Evolutionary conservation across 2,888 invertebrate genomes (phyloP).

Genomic region (Asteroscopus sphinx): DNA sequence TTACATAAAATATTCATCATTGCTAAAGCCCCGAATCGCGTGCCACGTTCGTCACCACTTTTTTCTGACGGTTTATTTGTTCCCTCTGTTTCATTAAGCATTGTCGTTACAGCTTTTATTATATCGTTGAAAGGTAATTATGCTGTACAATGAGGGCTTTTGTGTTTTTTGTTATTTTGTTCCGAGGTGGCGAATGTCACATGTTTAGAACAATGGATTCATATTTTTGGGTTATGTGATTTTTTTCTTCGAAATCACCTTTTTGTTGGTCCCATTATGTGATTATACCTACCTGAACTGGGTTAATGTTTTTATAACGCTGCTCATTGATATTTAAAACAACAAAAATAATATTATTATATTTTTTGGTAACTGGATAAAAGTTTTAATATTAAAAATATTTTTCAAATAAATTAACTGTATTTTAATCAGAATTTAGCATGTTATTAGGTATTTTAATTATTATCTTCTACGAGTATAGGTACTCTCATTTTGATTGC

Average conservation of each 20-base stretch:
- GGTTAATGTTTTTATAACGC: constrained; percentile 19
- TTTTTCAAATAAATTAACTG: too few species aligned
- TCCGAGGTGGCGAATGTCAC: constrained; percentile 46
- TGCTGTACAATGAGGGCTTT: constrained; percentile 60
- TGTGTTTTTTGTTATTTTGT: constrained; percentile 60
- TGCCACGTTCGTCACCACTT: constrained; percentile 64
- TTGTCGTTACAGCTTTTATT: constrained; percentile 64
- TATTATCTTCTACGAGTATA: constrained; percentile 16
- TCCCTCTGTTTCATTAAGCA: constrained; percentile 63
- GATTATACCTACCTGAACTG: constrained; percentile 15
- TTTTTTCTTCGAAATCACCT: constrained; percentile 21
- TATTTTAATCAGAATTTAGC: too few species aligned
- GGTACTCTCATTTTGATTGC: constrained; percentile 30
- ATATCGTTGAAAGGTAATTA: constrained; percentile 66
- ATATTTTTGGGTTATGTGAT: constrained; percentile 37
- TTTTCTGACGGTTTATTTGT: constrained; percentile 63
- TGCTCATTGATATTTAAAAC: not conserved
- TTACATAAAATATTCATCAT: constrained; percentile 79
- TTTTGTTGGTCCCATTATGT: constrained; percentile 24
- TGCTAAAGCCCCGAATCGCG: constrained; percentile 63
- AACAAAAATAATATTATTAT: not conserved
- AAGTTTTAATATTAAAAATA: not conserved
- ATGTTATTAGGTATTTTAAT: too few species aligned
- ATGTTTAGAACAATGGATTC: constrained; percentile 47
- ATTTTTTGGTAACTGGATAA: not conserved